Percentiles rank a stretch among this genome's conserved stretches.
Conservation (phyloP, 2,113 vertebrate genomes). For the Oryctolagus cuniculus region DNA sequence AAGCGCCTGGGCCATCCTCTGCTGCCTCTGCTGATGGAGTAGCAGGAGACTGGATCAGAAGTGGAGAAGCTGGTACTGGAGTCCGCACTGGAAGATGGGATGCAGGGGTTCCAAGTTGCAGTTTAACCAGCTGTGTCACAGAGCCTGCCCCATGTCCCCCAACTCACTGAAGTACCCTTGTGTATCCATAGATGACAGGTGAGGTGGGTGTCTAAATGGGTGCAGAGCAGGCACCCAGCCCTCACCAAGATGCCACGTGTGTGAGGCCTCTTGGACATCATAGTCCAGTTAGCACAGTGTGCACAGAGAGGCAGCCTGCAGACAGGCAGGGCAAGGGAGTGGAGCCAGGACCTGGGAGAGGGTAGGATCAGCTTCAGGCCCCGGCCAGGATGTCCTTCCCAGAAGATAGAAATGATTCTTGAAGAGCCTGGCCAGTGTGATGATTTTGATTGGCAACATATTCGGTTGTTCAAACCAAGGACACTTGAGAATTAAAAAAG, state of each 20-base stretch:
- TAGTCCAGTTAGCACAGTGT: not conserved
- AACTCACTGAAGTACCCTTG: no score
- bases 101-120: no score
- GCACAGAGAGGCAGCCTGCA: not conserved
- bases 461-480: not conserved
- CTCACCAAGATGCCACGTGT: not conserved
- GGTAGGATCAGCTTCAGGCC: not conserved
- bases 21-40: no score
- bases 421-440: not conserved
- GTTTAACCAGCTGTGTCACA: no score
- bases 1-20: no score
- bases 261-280: not conserved
- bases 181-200: not conserved
- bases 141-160: no score
- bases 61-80: no score
- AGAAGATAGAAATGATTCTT: not conserved
- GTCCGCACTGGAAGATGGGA: no score
- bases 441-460: not conserved
- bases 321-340: not conserved
- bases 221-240: not conserved
- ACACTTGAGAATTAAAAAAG: not conserved
- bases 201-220: accelerated
- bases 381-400: not conserved
- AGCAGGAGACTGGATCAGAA: no score
- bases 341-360: not conserved